Conservation (phyloP, 2,797 vertebrate species). For the Coilia nasus region DNA sequence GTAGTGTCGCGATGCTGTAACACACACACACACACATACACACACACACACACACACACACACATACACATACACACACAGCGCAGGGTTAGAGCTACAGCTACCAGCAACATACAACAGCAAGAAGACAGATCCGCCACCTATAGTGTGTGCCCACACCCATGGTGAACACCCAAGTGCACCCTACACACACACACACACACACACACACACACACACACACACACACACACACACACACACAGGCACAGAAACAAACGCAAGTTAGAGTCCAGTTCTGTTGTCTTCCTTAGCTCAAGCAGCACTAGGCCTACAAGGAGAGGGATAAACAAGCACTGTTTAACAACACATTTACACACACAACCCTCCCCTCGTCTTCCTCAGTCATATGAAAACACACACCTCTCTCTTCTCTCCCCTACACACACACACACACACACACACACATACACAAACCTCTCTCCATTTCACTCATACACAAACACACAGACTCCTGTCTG, state of each 20-base stretch:
- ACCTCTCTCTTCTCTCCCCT: background rate
- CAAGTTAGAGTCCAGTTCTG: slow-evolving; percentile 53
- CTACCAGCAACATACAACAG: background rate
- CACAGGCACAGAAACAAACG: slow-evolving; percentile 32
- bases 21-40: slow-evolving; percentile 82
- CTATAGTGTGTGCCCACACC: background rate
- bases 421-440: background rate
- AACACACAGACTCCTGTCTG: background rate
- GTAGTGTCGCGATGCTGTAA: slow-evolving; percentile 97
- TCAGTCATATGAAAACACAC: background rate
- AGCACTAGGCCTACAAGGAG: background rate
- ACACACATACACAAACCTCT: background rate
- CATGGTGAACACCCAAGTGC: slow-evolving; percentile 29
- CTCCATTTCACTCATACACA: background rate
- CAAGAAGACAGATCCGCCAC: background rate
- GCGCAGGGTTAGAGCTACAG: slow-evolving; percentile 43
- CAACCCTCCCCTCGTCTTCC: background rate
- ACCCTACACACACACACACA: slow-evolving; percentile 51
- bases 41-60: slow-evolving; percentile 29
- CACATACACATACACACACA: slow-evolving; percentile 42
- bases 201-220: slow-evolving; percentile 44
- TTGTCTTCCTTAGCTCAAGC: background rate
- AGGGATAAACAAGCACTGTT: background rate
- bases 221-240: slow-evolving; percentile 47
- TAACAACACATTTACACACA: background rate